phyloP scores from a whole-genome alignment of 2,888 invertebrate genomes.

The Drosophila paranaensis region DNA sequence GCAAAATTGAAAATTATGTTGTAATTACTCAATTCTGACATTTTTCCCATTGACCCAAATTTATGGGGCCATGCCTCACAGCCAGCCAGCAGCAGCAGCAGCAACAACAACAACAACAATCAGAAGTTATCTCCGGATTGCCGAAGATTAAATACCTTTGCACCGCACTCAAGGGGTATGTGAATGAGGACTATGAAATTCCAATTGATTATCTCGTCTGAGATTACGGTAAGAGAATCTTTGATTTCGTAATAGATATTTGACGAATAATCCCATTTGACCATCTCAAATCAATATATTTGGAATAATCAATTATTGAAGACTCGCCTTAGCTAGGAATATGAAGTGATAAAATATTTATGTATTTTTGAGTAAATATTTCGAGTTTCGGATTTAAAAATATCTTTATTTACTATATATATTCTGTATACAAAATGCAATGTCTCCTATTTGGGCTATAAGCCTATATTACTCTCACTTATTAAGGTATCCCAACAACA shows the following conservation, averaged over 20 bases:
- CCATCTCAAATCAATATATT: background rate
- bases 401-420: background rate
- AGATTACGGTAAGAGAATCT: too few species aligned
- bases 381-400: too few species aligned
- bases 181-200: background rate
- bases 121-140: slow-evolving; percentile 15
- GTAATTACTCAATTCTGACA: slow-evolving; percentile 81
- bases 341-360: too few species aligned
- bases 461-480: background rate
- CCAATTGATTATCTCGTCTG: too few species aligned
- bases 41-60: slow-evolving; percentile 80
- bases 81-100: background rate
- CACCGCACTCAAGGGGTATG: background rate
- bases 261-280: background rate
- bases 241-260: background rate
- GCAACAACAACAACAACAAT: background rate
- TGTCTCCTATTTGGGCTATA: background rate
- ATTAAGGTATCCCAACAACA: slow-evolving; percentile 2
- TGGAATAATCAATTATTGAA: too few species aligned
- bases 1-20: slow-evolving; percentile 80
- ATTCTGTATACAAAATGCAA: background rate
- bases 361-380: too few species aligned
- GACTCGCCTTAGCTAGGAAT: too few species aligned
- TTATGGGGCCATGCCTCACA: slow-evolving; percentile 65
- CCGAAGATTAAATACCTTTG: slow-evolving; percentile 36